These are phyloP conservation scores for Centropus unirufus DNA, from an alignment of 2,113 vertebrate genomes.

Conservation along the genomic window DNA sequence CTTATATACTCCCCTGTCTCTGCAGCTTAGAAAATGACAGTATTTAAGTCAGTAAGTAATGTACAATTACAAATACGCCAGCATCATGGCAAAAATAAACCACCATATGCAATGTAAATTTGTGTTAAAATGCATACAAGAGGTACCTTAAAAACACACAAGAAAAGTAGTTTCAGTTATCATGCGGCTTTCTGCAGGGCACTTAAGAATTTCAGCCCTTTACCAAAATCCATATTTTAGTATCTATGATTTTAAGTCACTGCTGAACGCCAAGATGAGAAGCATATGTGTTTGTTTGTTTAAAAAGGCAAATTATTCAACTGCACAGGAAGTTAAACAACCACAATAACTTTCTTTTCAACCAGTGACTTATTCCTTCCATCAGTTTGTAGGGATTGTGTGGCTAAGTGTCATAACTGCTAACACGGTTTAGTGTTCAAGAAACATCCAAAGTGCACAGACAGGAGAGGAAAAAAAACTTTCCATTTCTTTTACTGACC, in stretches of 20 bases:
- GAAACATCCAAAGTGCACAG: not conserved
- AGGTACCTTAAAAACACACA: not conserved
- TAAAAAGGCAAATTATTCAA: not conserved
- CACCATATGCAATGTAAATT: slow-evolving; percentile 53
- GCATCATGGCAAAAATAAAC: slow-evolving; percentile 63
- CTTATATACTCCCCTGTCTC: slow-evolving; percentile 57
- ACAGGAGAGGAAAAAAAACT: not conserved
- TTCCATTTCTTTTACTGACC: slow-evolving; percentile 56
- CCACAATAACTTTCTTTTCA: not conserved
- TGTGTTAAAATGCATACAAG: slow-evolving; percentile 39
- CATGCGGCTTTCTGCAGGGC: slow-evolving; percentile 27
- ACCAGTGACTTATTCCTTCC: not conserved
- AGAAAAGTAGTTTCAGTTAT: not conserved
- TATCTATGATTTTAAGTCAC: slow-evolving; percentile 35
- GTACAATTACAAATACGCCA: slow-evolving; percentile 62
- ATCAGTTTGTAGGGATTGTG: not conserved
- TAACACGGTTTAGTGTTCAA: not conserved
- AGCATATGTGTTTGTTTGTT: not conserved
- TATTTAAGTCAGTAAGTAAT: slow-evolving; percentile 73
- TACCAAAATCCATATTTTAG: slow-evolving; percentile 25
- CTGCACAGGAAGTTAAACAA: slow-evolving; percentile 5
- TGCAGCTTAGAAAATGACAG: slow-evolving; percentile 69
- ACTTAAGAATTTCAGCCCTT: slow-evolving; percentile 53
- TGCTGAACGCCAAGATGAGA: slow-evolving; percentile 28
- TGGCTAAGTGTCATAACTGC: not conserved